Percentiles rank a stretch among this genome's conserved stretches.
Evolutionary conservation across 2,797 vertebrate genomes (phyloP).

Genomic region (Poecilia gillii): DNA sequence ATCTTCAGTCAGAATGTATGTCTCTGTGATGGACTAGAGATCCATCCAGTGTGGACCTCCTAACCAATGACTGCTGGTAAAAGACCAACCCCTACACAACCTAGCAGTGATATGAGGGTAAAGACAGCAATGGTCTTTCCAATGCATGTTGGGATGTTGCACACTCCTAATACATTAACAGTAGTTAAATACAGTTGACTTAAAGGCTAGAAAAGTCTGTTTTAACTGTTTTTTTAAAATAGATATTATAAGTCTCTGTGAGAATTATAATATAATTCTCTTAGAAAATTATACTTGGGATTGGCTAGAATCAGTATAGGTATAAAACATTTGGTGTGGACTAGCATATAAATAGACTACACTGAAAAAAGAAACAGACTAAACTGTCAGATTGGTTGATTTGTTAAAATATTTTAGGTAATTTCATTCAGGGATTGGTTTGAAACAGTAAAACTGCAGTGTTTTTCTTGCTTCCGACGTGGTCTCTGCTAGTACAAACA

Average conservation of each 20-base stretch:
- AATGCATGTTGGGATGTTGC: neutral
- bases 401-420: neutral
- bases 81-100: neutral
- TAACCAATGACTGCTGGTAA: neutral
- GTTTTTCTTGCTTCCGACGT: conserved; percentile 10
- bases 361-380: neutral
- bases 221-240: neutral
- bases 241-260: neutral
- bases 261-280: neutral
- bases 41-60: neutral
- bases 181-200: neutral
- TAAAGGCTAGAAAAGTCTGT: neutral
- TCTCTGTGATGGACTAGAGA: neutral
- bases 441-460: neutral
- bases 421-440: neutral
- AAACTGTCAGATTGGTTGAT: neutral
- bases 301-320: neutral
- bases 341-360: neutral
- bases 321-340: neutral
- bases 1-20: neutral
- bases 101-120: neutral
- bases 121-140: neutral
- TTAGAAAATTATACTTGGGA: neutral
- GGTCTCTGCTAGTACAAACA: conserved; percentile 15
- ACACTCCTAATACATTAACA: neutral